Evolutionary conservation across 1,140 invertebrate genomes (phyloP).

Genomic region (Asobara japonica): DNA sequence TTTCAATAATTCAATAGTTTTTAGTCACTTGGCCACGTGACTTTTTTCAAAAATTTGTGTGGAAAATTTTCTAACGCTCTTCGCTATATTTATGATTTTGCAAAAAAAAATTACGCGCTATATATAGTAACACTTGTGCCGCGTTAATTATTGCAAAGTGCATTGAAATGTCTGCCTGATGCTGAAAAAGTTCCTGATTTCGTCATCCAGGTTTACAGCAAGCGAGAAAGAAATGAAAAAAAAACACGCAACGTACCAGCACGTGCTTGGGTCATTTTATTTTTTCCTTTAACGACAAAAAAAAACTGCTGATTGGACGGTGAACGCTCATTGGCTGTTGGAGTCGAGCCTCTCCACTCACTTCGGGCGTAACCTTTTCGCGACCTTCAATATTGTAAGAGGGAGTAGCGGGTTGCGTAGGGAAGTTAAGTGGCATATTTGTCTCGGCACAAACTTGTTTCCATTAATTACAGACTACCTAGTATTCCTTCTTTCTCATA

Average conservation of each 20-base stretch:
- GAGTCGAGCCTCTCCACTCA: constrained; percentile 10
- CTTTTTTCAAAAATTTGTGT: too few relatives aligned
- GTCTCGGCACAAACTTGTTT: background rate
- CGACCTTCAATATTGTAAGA: background rate
- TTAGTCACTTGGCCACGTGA: too few relatives aligned
- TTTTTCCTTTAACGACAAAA: background rate
- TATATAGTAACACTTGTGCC: too few relatives aligned
- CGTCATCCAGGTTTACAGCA: background rate
- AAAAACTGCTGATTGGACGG: background rate
- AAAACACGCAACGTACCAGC: background rate
- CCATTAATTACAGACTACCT: background rate
- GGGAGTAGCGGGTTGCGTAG: background rate
- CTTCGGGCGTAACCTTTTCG: background rate
- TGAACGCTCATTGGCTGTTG: background rate
- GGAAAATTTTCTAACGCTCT: too few relatives aligned
- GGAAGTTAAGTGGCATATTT: background rate
- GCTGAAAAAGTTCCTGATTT: background rate
- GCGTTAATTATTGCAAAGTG: background rate
- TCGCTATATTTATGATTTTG: too few relatives aligned
- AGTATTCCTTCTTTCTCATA: background rate
- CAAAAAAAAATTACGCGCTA: too few relatives aligned
- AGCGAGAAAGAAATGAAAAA: background rate
- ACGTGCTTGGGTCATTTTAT: background rate
- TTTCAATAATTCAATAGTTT: too few relatives aligned
- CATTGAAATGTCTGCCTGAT: background rate